Evolutionary conservation across 2,113 vertebrate species (phyloP).

Genomic region (Oreocharis arfaki): DNA sequence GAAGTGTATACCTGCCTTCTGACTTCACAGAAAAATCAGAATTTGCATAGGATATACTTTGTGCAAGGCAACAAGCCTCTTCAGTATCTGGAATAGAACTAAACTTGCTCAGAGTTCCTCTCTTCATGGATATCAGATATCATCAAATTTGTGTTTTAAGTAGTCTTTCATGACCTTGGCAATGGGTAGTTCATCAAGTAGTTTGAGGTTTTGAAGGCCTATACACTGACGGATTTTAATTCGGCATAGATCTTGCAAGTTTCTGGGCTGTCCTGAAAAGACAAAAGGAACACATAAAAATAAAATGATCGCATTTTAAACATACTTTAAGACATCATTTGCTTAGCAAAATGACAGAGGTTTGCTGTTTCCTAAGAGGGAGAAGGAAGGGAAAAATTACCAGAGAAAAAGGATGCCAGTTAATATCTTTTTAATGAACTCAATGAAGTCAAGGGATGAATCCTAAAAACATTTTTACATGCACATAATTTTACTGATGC

Average conservation of each 20-base stretch:
- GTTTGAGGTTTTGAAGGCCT: constrained; percentile 93
- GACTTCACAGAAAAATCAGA: constrained; percentile 79
- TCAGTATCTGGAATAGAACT: constrained; percentile 77
- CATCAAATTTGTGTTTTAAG: constrained; percentile 98
- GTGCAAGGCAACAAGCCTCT: constrained; percentile 79
- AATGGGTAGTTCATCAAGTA: constrained; percentile 93
- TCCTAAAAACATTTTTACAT: background rate
- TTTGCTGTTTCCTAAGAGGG: background rate
- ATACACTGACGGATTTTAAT: constrained; percentile 97
- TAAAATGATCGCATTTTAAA: background rate
- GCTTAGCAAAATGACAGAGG: background rate
- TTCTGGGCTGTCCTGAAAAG: constrained; percentile 89
- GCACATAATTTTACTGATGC: background rate
- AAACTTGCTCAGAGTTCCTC: constrained; percentile 69
- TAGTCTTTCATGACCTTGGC: constrained; percentile 99
- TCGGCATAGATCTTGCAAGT: constrained; percentile 95
- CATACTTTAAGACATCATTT: background rate
- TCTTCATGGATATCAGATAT: constrained; percentile 79
- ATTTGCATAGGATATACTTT: constrained; percentile 96
- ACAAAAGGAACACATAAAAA: constrained; percentile 43
- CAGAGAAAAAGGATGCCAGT: background rate
- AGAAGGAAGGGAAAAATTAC: background rate
- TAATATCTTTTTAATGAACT: background rate
- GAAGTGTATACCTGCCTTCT: constrained; percentile 83
- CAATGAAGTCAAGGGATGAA: background rate